Base-by-base conservation (phyloP, 2,113 vertebrate species). In the Eonycteris spelaea region DNA sequence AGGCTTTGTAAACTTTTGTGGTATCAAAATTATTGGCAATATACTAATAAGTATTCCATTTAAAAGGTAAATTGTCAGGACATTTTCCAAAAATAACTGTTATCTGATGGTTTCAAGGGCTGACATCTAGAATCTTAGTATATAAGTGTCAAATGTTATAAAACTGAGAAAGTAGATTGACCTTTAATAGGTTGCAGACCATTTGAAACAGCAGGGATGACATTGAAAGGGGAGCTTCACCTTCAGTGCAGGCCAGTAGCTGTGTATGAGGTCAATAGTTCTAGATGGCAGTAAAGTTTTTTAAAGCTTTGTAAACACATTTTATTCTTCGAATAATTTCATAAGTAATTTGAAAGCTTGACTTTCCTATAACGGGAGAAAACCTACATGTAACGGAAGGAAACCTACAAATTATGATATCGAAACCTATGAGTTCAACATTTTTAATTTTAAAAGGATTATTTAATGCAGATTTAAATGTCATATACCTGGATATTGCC, bases 381-480 rank as follows among this genome's bases (percentile, higher is more conserved):
- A 94, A 48, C 67, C 16, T 97, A n/a, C 80, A 94, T 95, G 80
- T 93, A 89, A 96, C 96, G 96, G 86, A 96, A 97, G 33, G 97
- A 98, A 94, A 48, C 67, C 16, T 97, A n/a, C 80, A 97, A 96
- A 71, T 96, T 53, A 84, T 45, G 45, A 12, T 74, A 82, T 5
- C 75, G 95, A 96, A 91, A 97, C 70, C 92, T 45, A 45, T 24
- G 30, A 95, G 33, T 96, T 97, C 84, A 96, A 4, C 84, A 88
- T 95, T 97, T 94, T 90, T 96, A 91, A n/a, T 30, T 94, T 97
- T 96, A 94, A 97, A 97, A 86, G 22, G 88, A 96, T 96, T 97
- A 78, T 94, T 98, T 98, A 98, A 97, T 97, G 94, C n/a, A 43
- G 74, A 38, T 85, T 97, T 97, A 97, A 98, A 96, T 98, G 95